These are phyloP conservation scores for Zeugodacus cucurbitae DNA, from an alignment of 1,140 invertebrate genomes.

Conservation along the genomic window DNA sequence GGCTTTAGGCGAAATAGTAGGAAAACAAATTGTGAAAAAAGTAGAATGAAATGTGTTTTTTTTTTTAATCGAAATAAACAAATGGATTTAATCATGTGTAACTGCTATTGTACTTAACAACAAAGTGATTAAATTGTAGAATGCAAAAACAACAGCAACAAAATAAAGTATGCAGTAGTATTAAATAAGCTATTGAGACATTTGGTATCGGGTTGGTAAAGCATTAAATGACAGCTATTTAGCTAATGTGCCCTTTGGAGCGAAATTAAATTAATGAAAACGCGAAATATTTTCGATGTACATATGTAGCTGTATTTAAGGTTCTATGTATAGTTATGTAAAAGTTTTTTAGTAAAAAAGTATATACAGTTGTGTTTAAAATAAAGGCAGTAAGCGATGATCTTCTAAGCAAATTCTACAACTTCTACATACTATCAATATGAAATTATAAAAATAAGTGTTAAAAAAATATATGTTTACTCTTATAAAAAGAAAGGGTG, in stretches of 20 bases:
- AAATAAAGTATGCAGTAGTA: not conserved
- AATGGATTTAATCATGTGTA: constrained; percentile 3
- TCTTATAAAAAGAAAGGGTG: too few species aligned
- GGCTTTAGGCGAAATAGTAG: not conserved
- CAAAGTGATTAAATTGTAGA: not conserved
- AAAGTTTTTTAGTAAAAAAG: too few species aligned
- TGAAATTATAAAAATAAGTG: too few species aligned
- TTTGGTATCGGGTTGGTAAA: not conserved
- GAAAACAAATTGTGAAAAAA: not conserved
- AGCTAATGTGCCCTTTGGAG: not conserved
- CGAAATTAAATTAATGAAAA: constrained; percentile 15
- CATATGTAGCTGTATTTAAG: not conserved
- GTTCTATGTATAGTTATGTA: too few species aligned
- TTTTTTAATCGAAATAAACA: not conserved
- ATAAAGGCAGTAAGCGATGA: too few species aligned
- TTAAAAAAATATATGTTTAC: too few species aligned
- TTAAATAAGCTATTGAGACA: not conserved
- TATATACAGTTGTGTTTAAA: too few species aligned
- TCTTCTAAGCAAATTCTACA: too few species aligned
- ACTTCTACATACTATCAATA: too few species aligned
- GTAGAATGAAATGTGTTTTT: not conserved
- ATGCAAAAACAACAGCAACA: not conserved
- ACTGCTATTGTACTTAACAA: not conserved
- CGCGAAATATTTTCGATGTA: not conserved
- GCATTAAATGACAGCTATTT: not conserved